Conservation (phyloP, 2,888 invertebrate genomes). For the Mamestra brassicae region DNA sequence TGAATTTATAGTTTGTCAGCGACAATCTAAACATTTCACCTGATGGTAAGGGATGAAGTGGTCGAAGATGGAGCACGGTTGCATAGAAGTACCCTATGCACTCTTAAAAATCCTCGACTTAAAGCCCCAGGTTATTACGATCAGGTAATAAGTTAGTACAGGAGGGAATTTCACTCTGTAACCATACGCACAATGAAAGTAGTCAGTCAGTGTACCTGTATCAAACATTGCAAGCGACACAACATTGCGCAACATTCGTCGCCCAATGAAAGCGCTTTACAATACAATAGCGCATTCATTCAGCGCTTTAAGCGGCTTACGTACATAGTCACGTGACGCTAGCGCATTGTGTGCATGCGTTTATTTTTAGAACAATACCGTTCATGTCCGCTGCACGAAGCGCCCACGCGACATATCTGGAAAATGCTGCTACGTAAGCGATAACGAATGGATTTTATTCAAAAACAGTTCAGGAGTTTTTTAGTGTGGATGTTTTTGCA, state of each 20-base stretch:
- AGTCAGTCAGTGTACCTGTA: too few species aligned
- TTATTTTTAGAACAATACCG: slow-evolving; percentile 8
- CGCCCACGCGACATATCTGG: not conserved
- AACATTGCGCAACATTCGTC: not conserved
- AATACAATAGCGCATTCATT: not conserved
- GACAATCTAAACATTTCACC: too few species aligned
- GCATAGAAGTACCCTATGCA: too few species aligned
- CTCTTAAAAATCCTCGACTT: too few species aligned
- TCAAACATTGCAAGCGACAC: not conserved
- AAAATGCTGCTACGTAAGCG: slow-evolving; percentile 2
- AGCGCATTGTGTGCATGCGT: not conserved
- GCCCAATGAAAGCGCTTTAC: not conserved
- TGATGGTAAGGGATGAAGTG: too few species aligned
- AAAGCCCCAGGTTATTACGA: too few species aligned
- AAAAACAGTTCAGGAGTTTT: not conserved
- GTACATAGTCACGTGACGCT: not conserved
- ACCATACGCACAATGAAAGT: too few species aligned
- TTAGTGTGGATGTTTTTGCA: not conserved
- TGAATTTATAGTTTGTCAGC: too few species aligned
- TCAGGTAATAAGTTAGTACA: too few species aligned
- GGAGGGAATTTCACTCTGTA: too few species aligned
- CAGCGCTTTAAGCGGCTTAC: slow-evolving; percentile 1
- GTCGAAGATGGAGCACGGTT: too few species aligned
- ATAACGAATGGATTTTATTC: slow-evolving; percentile 8
- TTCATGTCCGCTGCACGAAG: not conserved